Percentiles rank a stretch among this genome's conserved stretches.
phyloP scores from a whole-genome alignment of 2,797 vertebrate genomes.

The Chanos chanos region DNA sequence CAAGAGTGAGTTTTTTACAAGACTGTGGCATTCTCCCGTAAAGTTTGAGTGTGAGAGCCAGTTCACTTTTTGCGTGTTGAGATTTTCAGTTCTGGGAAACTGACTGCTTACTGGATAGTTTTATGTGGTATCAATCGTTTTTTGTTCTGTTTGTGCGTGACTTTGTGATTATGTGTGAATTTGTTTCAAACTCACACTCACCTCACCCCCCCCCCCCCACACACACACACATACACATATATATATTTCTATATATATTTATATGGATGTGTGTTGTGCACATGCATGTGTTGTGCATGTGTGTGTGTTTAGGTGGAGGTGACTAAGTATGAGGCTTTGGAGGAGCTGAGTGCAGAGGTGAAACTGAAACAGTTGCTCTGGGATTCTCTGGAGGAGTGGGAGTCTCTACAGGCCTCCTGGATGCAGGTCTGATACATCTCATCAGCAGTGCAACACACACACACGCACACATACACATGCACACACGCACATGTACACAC shows the following conservation, averaged over 20 bases:
- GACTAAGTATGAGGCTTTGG: slow-evolving; percentile 75
- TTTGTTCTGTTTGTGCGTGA: neutral
- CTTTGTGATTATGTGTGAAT: neutral
- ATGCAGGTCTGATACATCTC: slow-evolving; percentile 60
- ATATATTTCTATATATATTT: neutral
- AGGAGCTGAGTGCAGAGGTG: slow-evolving; percentile 72
- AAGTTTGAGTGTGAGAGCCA: too few species aligned
- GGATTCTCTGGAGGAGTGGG: slow-evolving; percentile 79
- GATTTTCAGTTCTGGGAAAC: too few species aligned
- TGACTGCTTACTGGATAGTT: too few species aligned
- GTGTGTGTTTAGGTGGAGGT: slow-evolving; percentile 72
- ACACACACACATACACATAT: too few species aligned
- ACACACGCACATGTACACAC: neutral
- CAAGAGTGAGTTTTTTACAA: too few species aligned
- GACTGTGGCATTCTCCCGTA: too few species aligned
- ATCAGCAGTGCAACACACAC: neutral
- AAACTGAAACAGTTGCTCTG: slow-evolving; percentile 79
- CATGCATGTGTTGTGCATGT: slow-evolving; percentile 1
- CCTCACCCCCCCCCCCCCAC: too few species aligned
- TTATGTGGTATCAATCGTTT: too few species aligned
- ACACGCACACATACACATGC: neutral
- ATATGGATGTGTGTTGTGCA: neutral
- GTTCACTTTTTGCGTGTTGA: too few species aligned
- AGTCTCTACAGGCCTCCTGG: slow-evolving; percentile 70
- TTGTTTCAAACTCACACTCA: too few species aligned